These are phyloP conservation scores for Holothuria glaberrima DNA, from an alignment of 35 echinoderm and acorn worm genomes.

Conservation along the genomic window DNA sequence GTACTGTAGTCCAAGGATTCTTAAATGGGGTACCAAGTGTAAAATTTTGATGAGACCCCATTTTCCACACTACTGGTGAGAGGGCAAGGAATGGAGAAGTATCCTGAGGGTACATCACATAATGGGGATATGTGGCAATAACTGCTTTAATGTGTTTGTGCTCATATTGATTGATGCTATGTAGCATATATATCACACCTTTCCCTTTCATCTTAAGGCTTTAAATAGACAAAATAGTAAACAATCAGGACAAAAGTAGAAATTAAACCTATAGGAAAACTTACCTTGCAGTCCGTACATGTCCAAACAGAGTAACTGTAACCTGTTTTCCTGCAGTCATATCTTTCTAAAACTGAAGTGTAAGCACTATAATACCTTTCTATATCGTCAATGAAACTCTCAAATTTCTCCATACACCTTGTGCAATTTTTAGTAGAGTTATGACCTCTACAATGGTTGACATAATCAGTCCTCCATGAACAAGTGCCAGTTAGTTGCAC, in stretches of 20 bases:
- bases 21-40: background rate
- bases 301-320: constrained; percentile 25
- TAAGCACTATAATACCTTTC: background rate
- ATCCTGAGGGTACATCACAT: too few relatives aligned
- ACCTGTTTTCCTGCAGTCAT: background rate
- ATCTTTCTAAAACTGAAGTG: constrained; percentile 11
- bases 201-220: background rate
- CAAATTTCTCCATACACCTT: background rate
- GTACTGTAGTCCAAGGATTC: background rate
- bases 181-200: too few relatives aligned
- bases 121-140: too few relatives aligned
- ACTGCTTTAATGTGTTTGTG: too few relatives aligned
- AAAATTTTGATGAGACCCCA: background rate
- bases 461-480: constrained; percentile 45
- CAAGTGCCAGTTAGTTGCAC: background rate
- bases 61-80: background rate
- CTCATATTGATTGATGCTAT: too few relatives aligned
- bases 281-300: constrained; percentile 33
- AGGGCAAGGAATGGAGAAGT: too few relatives aligned
- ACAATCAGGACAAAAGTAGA: background rate
- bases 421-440: background rate
- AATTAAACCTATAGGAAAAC: background rate
- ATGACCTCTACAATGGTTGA: background rate
- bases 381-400: background rate
- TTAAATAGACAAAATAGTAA: background rate